A percentile compares a stretch with the other conserved stretches of the same genome.
Conservation (phyloP, 2,888 invertebrate species). For the Hetaerina titia region DNA sequence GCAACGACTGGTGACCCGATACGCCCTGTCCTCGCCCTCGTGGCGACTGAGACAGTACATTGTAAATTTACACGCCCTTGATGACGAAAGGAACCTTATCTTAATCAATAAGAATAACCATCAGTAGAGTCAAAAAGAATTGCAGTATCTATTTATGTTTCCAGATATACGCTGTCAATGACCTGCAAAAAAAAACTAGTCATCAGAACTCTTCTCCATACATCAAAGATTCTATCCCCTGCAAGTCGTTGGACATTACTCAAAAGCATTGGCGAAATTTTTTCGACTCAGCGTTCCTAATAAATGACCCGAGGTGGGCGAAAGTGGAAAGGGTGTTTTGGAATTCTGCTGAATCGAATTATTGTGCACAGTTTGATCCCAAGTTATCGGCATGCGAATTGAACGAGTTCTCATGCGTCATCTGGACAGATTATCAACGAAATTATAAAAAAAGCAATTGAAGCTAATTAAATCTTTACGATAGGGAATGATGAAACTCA, state of each 20-base stretch:
- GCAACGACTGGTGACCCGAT: no score
- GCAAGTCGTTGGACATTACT: background rate
- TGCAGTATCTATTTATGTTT: background rate
- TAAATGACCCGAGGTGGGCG: background rate
- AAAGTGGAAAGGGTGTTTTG: background rate
- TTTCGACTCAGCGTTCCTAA: background rate
- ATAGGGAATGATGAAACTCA: background rate
- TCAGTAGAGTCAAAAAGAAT: background rate
- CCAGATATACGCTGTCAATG: background rate
- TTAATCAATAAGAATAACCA: no score
- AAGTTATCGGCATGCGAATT: background rate
- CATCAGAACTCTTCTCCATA: background rate
- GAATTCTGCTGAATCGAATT: background rate
- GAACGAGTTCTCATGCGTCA: background rate
- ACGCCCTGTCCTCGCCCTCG: no score
- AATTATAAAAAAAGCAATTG: background rate
- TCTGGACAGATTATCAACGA: no score
- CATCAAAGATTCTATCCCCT: background rate
- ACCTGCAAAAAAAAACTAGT: background rate
- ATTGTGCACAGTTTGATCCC: background rate
- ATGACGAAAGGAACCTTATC: no score
- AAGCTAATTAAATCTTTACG: background rate
- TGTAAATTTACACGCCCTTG: no score
- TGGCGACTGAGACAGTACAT: no score
- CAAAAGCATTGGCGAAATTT: background rate